Conservation (phyloP, 2,797 vertebrate genomes). For the Sebastes vulpes region DNA sequence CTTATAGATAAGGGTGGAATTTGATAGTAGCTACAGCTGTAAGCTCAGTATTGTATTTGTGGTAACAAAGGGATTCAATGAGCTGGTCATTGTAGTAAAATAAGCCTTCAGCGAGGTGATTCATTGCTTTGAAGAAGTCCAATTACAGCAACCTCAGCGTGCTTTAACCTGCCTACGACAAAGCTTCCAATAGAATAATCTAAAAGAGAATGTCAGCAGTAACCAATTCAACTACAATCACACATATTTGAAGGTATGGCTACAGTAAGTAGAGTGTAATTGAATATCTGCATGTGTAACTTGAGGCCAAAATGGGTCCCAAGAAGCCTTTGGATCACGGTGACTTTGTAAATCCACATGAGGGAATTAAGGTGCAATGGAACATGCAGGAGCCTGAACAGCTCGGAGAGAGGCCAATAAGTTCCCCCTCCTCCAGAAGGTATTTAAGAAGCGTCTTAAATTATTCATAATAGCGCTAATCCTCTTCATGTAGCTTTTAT, state of each 20-base stretch:
- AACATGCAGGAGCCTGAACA: conserved; percentile 15
- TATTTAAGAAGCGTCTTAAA: conserved; percentile 68
- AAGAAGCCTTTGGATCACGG: neutral
- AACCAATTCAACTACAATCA: neutral
- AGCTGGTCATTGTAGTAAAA: conserved; percentile 1
- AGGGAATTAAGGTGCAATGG: conserved; percentile 13
- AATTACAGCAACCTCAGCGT: neutral
- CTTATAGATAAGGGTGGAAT: neutral
- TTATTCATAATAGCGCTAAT: conserved; percentile 77
- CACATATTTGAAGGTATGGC: neutral
- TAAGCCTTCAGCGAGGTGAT: neutral
- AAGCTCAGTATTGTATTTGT: neutral
- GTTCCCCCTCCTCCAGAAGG: conserved; percentile 53
- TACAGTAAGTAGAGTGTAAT: neutral
- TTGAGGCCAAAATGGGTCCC: neutral
- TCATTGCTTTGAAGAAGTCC: conserved; percentile 11
- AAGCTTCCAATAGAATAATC: neutral
- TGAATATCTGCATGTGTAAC: conserved; percentile 1
- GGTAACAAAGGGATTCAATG: neutral
- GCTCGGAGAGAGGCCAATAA: conserved; percentile 36
- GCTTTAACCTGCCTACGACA: neutral
- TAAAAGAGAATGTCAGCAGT: neutral
- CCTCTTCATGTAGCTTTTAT: conserved; percentile 76
- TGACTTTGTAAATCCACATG: conserved; percentile 15
- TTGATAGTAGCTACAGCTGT: neutral